Evolutionary conservation across 2,113 vertebrate species (phyloP).

Genomic region (Heterocephalus glaber): DNA sequence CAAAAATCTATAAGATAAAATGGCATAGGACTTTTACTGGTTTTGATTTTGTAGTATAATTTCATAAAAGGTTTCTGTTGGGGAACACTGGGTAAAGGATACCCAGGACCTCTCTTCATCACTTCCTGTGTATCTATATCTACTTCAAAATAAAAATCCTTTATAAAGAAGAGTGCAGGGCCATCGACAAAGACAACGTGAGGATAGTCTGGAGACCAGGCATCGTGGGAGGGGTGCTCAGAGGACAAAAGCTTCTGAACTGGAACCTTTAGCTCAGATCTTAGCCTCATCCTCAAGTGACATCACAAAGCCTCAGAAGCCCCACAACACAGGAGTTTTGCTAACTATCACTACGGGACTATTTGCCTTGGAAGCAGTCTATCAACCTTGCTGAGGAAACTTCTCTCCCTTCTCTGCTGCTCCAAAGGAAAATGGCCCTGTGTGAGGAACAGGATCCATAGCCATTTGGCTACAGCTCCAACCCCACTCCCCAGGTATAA

Average conservation of each 20-base stretch:
- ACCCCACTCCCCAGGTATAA: too few species aligned
- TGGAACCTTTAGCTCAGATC: background rate
- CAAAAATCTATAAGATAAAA: background rate
- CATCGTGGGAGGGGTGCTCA: background rate
- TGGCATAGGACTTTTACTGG: background rate
- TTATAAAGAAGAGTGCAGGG: background rate
- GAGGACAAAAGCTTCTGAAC: background rate
- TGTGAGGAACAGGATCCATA: background rate
- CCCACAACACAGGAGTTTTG: background rate
- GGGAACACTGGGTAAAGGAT: background rate
- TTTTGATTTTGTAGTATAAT: background rate
- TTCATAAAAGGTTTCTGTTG: too few species aligned
- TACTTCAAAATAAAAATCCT: background rate
- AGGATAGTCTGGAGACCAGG: background rate
- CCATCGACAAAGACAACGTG: background rate
- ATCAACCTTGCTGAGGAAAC: background rate
- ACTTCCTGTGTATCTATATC: background rate
- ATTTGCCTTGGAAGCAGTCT: background rate
- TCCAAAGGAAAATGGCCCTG: background rate
- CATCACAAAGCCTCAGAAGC: slow-evolving; percentile 46
- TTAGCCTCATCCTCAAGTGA: background rate
- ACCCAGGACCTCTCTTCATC: background rate
- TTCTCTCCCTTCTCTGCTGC: background rate
- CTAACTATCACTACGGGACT: background rate
- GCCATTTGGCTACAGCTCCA: too few species aligned